Conservation (phyloP, 2,113 vertebrate genomes). For the Cnemophilus loriae region DNA sequence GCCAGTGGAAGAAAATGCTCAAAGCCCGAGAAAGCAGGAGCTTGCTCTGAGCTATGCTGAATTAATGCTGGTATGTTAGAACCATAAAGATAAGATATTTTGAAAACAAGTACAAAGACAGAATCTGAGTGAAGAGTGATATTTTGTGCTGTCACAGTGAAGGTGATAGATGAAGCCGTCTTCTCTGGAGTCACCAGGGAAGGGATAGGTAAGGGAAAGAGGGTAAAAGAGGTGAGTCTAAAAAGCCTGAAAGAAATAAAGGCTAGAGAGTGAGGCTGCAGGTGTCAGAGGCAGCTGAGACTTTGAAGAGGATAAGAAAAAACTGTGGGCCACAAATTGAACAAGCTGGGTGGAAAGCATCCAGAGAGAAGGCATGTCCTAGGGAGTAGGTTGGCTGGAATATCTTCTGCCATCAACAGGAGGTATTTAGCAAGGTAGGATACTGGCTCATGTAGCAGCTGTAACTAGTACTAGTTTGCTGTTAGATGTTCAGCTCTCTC, state of each 20-base stretch:
- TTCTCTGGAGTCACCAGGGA: neutral
- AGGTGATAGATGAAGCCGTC: neutral
- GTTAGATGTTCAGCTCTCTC: neutral
- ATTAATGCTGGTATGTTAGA: neutral
- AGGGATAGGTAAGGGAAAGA: neutral
- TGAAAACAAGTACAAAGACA: neutral
- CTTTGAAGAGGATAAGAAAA: neutral
- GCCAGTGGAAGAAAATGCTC: neutral
- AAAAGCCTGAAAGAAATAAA: neutral
- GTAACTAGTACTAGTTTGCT: neutral
- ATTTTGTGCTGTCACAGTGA: neutral
- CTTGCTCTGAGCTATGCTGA: neutral
- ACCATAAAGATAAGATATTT: neutral
- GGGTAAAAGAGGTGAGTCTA: neutral
- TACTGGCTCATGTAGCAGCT: neutral
- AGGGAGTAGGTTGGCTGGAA: neutral
- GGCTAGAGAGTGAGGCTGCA: neutral
- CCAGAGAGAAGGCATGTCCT: neutral
- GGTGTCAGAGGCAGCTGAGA: neutral
- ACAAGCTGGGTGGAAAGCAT: neutral
- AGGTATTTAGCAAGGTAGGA: neutral
- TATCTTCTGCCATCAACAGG: neutral
- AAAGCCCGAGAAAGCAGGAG: neutral
- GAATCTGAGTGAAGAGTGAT: neutral
- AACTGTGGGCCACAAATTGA: neutral